A percentile compares a stretch with the other conserved stretches of the same genome.
Conservation (phyloP, 2,113 vertebrate species). For the Glaucidium brasilianum region DNA sequence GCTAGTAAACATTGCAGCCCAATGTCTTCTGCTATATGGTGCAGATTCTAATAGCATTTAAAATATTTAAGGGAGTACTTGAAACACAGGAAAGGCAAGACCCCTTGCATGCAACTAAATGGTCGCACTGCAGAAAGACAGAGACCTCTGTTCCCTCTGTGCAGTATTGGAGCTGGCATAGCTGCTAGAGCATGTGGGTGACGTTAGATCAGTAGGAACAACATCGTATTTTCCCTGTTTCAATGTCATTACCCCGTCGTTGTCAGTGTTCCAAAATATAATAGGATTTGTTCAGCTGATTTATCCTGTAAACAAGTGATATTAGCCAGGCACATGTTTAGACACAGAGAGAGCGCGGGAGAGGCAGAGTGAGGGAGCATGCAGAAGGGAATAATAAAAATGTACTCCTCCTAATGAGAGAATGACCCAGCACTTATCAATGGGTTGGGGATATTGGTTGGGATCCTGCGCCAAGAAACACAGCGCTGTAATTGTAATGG, state of each 20-base stretch:
- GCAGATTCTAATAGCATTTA: not conserved
- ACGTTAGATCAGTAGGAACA: slow-evolving; percentile 12
- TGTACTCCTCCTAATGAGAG: slow-evolving; percentile 61
- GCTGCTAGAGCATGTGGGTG: not conserved
- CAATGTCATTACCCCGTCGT: not conserved
- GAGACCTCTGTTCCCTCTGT: not conserved
- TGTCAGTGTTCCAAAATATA: slow-evolving; percentile 67
- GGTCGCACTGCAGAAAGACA: not conserved
- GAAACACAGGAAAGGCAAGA: not conserved
- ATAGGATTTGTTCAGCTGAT: slow-evolving; percentile 71
- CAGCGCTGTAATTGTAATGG: slow-evolving; percentile 5
- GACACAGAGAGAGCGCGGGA: not conserved
- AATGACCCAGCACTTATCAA: slow-evolving; percentile 48
- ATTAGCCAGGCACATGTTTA: slow-evolving; percentile 46
- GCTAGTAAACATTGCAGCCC: too few relatives aligned
- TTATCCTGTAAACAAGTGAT: slow-evolving; percentile 55
- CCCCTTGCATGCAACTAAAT: not conserved
- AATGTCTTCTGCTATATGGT: not conserved
- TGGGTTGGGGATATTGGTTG: not conserved
- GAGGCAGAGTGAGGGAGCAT: not conserved
- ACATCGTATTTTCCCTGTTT: not conserved
- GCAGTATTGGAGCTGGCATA: not conserved
- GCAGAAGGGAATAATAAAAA: slow-evolving; percentile 63
- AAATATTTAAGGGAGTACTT: not conserved
- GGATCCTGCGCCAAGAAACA: not conserved